These are phyloP conservation scores for Oncorhynchus tshawytscha DNA, from an alignment of 2,113 vertebrate species.

Conservation along the genomic window DNA sequence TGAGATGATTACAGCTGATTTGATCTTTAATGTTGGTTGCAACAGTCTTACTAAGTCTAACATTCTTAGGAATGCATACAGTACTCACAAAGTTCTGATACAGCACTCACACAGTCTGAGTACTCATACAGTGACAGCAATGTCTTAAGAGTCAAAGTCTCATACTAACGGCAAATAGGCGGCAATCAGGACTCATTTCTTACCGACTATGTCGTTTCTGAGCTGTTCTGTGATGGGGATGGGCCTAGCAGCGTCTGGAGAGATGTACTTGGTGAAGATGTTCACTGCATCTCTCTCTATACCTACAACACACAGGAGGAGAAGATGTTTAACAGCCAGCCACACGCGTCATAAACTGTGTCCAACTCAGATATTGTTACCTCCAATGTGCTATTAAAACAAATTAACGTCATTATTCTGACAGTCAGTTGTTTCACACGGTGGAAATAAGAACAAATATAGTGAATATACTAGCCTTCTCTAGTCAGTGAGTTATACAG, in stretches of 20 bases:
- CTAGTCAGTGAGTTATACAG: no score
- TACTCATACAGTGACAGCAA: no score
- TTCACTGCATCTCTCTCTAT: constrained; percentile 96
- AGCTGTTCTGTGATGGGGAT: constrained; percentile 94
- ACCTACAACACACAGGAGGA: constrained; percentile 69
- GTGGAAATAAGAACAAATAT: no score
- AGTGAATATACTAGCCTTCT: no score
- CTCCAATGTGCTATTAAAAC: no score
- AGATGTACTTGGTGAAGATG: constrained; percentile 98
- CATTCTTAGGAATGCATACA: background rate
- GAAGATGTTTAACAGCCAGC: background rate
- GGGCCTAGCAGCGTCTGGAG: constrained; percentile 93
- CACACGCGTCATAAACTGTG: background rate
- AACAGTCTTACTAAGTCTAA: background rate
- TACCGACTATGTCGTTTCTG: constrained; percentile 97
- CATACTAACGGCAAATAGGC: background rate
- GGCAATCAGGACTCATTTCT: constrained; percentile 43
- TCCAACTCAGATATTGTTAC: no score
- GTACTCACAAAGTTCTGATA: background rate
- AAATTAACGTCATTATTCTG: no score
- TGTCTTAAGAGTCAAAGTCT: background rate
- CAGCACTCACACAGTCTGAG: background rate
- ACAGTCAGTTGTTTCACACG: no score
- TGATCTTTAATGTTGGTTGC: no score
- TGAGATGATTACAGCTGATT: no score